A percentile compares a stretch with the other conserved stretches of the same genome.
These are phyloP conservation scores for Caenorhabditis sp. DNA, from an alignment of 2,888 invertebrate genomes.

Conservation along the genomic window DNA sequence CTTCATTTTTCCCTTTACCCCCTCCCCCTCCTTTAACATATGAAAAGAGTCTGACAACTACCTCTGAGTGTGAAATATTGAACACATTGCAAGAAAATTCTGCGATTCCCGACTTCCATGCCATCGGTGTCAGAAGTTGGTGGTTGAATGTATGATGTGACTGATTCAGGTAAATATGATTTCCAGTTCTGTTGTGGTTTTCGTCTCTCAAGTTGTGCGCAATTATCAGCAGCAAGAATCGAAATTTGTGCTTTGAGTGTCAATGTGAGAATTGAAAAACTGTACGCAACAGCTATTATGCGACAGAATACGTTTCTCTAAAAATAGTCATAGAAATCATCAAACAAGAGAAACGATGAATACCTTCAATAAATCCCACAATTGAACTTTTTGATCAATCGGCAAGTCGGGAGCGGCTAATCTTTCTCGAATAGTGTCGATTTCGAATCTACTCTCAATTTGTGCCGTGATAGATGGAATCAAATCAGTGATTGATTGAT, in stretches of 20 bases:
- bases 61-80: conserved; percentile 55
- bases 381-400: conserved; percentile 38
- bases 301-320: conserved; percentile 42
- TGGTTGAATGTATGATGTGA: conserved; percentile 8
- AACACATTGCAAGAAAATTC: conserved; percentile 58
- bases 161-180: conserved; percentile 19
- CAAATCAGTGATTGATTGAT: conserved; percentile 54
- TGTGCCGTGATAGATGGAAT: conserved; percentile 43
- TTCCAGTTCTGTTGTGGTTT: conserved; percentile 16
- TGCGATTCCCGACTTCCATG: conserved; percentile 40
- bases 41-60: too few species aligned
- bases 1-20: too few species aligned
- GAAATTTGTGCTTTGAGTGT: conserved; percentile 60
- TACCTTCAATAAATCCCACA: conserved; percentile 54
- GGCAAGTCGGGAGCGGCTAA: conserved; percentile 28
- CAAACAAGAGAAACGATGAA: too few species aligned
- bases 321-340: not conserved
- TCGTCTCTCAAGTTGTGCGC: conserved; percentile 40
- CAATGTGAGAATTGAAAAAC: conserved; percentile 55
- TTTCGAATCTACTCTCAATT: conserved; percentile 28
- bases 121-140: not conserved
- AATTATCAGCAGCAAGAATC: conserved; percentile 58
- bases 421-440: conserved; percentile 51
- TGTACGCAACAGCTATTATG: conserved; percentile 45
- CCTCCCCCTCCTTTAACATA: too few species aligned